These are phyloP conservation scores for Menidia beryllina DNA, from an alignment of 2,113 vertebrate species.

Conservation along the genomic window DNA sequence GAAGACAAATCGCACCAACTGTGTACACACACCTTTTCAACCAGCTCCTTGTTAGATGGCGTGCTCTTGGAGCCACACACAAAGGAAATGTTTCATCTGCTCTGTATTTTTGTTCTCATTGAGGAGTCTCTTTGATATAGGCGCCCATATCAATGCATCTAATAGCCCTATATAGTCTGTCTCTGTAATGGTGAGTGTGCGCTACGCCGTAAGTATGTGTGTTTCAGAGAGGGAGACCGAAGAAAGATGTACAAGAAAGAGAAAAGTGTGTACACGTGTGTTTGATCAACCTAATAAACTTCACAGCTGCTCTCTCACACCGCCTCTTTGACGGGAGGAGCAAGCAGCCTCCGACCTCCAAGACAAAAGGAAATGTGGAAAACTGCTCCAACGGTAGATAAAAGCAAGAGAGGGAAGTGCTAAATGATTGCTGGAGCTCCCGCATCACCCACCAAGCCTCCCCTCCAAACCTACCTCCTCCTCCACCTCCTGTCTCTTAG, in stretches of 20 bases:
- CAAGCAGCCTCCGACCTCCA: constrained; percentile 51
- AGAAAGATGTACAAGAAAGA: constrained; percentile 6
- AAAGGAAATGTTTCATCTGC: constrained; percentile 71
- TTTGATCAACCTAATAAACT: constrained; percentile 60
- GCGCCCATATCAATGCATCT: constrained; percentile 62
- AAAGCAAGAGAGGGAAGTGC: constrained; percentile 69
- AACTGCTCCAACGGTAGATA: constrained; percentile 72
- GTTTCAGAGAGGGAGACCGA: constrained; percentile 7
- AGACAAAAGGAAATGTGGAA: constrained; percentile 77
- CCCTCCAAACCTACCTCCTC: constrained; percentile 12
- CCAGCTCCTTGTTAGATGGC: constrained; percentile 53
- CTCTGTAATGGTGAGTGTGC: constrained; percentile 22
- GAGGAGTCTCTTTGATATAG: constrained; percentile 64
- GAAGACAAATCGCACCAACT: constrained; percentile 24
- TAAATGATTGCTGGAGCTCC: constrained; percentile 73
- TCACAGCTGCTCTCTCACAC: constrained; percentile 57
- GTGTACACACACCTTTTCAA: constrained; percentile 7
- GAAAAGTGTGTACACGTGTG: not conserved
- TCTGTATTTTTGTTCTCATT: constrained; percentile 69
- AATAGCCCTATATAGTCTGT: constrained; percentile 43
- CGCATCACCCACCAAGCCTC: constrained; percentile 6
- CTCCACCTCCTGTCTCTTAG: constrained; percentile 17
- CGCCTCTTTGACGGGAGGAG: constrained; percentile 51
- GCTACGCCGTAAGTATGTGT: constrained; percentile 14
- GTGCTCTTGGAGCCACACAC: constrained; percentile 53